phyloP scores from a whole-genome alignment of 2,888 invertebrate species.

The Pimpla rufipes region DNA sequence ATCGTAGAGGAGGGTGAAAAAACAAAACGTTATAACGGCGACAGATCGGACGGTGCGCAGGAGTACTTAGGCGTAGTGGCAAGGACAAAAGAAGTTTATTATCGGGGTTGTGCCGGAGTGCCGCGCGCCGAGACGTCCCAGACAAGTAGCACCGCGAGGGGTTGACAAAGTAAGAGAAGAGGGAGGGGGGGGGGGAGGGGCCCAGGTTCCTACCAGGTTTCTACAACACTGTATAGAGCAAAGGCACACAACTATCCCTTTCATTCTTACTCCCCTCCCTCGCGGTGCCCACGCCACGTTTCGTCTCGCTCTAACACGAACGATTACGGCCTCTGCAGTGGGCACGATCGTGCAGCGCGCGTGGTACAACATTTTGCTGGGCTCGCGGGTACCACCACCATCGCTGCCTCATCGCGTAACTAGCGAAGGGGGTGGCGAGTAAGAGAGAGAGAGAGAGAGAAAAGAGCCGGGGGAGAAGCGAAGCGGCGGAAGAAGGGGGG shows the following conservation, averaged over 20 bases:
- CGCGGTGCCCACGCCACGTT: not conserved
- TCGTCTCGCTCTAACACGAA: not conserved
- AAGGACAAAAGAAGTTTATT: conserved; percentile 82
- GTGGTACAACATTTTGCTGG: conserved; percentile 42
- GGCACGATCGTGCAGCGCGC: not conserved
- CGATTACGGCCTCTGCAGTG: not conserved
- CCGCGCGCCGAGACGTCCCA: conserved; percentile 64
- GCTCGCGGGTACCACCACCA: conserved; percentile 49
- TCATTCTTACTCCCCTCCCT: conserved; percentile 22
- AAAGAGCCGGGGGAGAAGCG: conserved; percentile 24
- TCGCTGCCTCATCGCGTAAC: conserved; percentile 44
- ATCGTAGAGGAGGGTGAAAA: conserved; percentile 48
- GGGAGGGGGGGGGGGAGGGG: conserved; percentile 30
- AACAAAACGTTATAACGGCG: conserved; percentile 60
- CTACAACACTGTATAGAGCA: conserved; percentile 33
- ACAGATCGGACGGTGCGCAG: conserved; percentile 66
- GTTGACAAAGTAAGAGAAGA: conserved; percentile 64
- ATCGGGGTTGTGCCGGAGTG: conserved; percentile 64
- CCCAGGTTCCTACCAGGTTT: conserved; percentile 51
- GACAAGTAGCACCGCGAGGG: conserved; percentile 67
- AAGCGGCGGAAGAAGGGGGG: conserved; percentile 46
- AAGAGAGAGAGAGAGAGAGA: conserved; percentile 4
- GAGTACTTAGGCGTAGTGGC: conserved; percentile 64
- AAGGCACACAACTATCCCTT: conserved; percentile 36
- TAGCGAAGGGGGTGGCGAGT: conserved; percentile 54